phyloP scores from a whole-genome alignment of 2,888 invertebrate species.

The Eupithecia dodoneata region DNA sequence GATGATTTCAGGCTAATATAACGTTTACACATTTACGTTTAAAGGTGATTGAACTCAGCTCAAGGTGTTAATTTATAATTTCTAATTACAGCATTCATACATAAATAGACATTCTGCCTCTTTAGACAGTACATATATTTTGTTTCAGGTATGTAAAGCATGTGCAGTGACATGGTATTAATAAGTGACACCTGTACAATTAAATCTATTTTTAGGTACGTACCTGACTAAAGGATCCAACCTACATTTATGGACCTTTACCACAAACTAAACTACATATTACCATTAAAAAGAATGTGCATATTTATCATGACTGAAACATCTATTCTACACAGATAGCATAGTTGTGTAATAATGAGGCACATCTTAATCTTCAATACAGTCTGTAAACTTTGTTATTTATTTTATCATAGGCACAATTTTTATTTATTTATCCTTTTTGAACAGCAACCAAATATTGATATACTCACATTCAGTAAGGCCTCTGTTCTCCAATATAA shows the following conservation, averaged over 20 bases:
- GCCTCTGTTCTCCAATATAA: constrained; percentile 91
- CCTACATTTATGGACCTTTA: neutral
- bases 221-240: neutral
- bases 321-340: neutral
- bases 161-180: neutral
- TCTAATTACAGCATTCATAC: constrained; percentile 6
- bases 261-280: neutral
- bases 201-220: neutral
- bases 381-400: neutral
- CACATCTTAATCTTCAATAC: neutral
- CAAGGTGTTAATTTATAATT: neutral
- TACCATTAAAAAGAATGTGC: neutral
- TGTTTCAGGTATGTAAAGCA: constrained; percentile 1
- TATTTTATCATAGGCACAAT: neutral
- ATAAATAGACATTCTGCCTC: neutral
- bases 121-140: neutral
- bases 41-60: constrained; percentile 4
- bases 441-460: neutral
- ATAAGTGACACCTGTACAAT: neutral
- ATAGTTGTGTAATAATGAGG: neutral
- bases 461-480: constrained; percentile 88
- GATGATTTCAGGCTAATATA: neutral
- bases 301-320: neutral
- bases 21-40: neutral
- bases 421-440: neutral